A percentile compares a stretch with the other conserved stretches of the same genome.
phyloP scores from a whole-genome alignment of 2,797 vertebrate species.

The Lepidocolaptes lacrymiger region DNA sequence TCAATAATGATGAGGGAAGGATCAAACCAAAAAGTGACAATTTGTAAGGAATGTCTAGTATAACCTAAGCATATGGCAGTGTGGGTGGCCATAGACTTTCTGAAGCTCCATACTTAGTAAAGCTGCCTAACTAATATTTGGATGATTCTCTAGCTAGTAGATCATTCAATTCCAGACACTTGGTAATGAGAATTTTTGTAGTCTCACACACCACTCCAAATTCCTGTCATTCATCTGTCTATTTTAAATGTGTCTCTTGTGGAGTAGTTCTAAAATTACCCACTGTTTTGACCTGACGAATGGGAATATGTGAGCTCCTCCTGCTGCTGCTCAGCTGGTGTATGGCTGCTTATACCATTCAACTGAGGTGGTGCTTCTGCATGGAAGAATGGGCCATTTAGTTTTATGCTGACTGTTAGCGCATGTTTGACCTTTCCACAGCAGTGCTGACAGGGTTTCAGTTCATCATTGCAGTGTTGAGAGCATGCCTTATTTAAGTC shows the following conservation, averaged over 20 bases:
- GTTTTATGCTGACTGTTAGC: background rate
- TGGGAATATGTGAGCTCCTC: background rate
- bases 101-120: background rate
- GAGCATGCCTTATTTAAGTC: background rate
- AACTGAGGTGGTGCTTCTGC: background rate
- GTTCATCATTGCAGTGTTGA: background rate
- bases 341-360: background rate
- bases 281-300: slow-evolving; percentile 2
- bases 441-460: background rate
- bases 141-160: background rate
- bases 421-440: background rate
- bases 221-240: slow-evolving; percentile 22
- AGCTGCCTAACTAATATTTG: slow-evolving; percentile 29
- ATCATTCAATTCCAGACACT: background rate
- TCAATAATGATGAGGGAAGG: background rate
- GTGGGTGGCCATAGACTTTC: background rate
- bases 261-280: slow-evolving; percentile 46
- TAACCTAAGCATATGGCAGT: slow-evolving; percentile 15
- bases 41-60: background rate
- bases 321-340: background rate
- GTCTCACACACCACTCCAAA: background rate
- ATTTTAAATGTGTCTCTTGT: slow-evolving; percentile 24
- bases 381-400: background rate
- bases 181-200: slow-evolving; percentile 31
- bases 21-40: background rate